These are phyloP conservation scores for Drosophila repleta DNA, from an alignment of 1,140 invertebrate species.

Conservation along the genomic window DNA sequence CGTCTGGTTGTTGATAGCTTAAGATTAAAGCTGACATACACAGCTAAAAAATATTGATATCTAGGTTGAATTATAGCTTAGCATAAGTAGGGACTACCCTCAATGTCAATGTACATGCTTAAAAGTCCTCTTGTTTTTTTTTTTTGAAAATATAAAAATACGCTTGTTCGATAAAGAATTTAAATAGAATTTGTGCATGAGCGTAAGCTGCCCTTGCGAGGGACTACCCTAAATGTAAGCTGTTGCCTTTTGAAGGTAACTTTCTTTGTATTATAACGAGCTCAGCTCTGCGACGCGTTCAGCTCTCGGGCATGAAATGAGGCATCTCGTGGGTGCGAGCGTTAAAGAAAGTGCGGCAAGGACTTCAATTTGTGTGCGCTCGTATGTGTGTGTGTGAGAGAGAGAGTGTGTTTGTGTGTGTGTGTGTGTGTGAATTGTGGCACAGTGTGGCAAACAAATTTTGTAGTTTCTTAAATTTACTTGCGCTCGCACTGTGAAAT, in stretches of 20 bases:
- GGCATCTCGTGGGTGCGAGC: constrained; percentile 33
- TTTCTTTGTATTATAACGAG: constrained; percentile 24
- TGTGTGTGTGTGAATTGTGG: constrained; percentile 31
- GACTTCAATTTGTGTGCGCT: constrained; percentile 19
- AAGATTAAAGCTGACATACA: background rate
- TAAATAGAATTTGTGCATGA: background rate
- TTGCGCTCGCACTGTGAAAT: constrained; percentile 41
- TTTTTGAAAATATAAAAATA: background rate
- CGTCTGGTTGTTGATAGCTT: background rate
- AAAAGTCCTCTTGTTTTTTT: background rate
- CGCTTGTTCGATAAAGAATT: constrained; percentile 1
- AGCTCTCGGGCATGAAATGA: constrained; percentile 46
- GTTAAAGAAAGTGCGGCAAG: constrained; percentile 36
- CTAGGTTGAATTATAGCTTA: background rate
- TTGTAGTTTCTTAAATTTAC: constrained; percentile 14
- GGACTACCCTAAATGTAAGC: constrained; percentile 14
- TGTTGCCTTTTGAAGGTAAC: constrained; percentile 18
- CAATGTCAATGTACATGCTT: background rate
- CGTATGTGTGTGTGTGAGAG: constrained; percentile 11
- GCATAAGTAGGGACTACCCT: background rate
- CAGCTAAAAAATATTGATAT: background rate
- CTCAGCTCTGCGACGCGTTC: constrained; percentile 20
- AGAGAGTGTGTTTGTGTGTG: too few species aligned
- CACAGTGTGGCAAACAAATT: constrained; percentile 41
- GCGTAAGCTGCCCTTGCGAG: background rate